Evolutionary conservation across 2,113 vertebrate genomes (phyloP).

Genomic region (Pseudois nayaur): DNA sequence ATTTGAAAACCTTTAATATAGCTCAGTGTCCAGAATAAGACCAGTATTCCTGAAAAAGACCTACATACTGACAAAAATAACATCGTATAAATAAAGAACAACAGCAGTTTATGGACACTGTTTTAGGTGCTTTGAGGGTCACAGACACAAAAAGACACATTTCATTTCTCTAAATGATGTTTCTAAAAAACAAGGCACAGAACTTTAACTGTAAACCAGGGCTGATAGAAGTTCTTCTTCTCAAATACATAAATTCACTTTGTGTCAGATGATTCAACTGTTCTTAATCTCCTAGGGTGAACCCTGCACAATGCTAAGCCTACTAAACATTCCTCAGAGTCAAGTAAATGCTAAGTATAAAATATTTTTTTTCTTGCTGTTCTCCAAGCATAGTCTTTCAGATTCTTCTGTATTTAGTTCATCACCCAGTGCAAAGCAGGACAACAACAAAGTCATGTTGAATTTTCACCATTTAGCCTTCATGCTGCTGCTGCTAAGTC

Average conservation of each 20-base stretch:
- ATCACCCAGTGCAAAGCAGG: background rate
- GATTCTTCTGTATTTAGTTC: background rate
- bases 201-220: background rate
- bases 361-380: background rate
- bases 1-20: slow-evolving; percentile 23
- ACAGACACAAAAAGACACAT: background rate
- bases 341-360: background rate
- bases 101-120: background rate
- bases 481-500: background rate
- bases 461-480: background rate
- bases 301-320: background rate
- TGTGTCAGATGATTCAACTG: background rate
- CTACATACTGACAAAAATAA: background rate
- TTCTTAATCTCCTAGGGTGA: background rate
- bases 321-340: background rate
- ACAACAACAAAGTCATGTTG: background rate
- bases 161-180: background rate
- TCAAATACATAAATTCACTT: background rate
- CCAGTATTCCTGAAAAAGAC: background rate
- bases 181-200: background rate
- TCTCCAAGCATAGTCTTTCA: background rate
- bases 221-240: background rate
- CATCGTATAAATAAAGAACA: background rate
- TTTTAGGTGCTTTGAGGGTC: background rate
- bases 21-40: background rate